Percentiles rank a stretch among this genome's conserved stretches.
Conservation (phyloP, 2,113 vertebrate species). For the Ranitomeya variabilis region DNA sequence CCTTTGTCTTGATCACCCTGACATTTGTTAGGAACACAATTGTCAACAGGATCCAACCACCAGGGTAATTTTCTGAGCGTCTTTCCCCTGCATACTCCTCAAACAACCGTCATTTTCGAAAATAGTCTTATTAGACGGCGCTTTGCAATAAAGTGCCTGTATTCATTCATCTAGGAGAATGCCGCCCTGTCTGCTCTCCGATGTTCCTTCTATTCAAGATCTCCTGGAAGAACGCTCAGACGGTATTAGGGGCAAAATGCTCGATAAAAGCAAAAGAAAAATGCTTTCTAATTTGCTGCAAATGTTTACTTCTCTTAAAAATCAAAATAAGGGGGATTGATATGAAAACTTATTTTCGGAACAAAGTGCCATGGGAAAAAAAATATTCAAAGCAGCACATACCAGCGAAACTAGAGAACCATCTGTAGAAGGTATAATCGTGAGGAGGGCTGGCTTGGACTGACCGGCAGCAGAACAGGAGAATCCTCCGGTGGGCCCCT, state of each 20-base stretch:
- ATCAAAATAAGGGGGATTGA: too few relatives aligned
- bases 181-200: neutral
- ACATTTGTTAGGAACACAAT: constrained; percentile 30
- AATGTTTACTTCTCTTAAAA: neutral
- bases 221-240: neutral
- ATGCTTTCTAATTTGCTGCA: neutral
- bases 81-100: neutral
- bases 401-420: too few relatives aligned
- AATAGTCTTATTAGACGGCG: constrained; percentile 30
- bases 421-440: too few relatives aligned
- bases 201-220: constrained; percentile 1
- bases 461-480: too few relatives aligned
- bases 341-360: too few relatives aligned
- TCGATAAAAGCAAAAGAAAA: neutral
- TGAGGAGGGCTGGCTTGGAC: too few relatives aligned
- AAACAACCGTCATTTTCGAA: constrained; percentile 38
- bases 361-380: too few relatives aligned
- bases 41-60: constrained; percentile 34
- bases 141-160: constrained; percentile 16
- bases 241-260: neutral
- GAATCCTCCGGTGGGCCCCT: too few relatives aligned
- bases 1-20: constrained; percentile 3
- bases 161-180: neutral
- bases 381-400: too few relatives aligned
- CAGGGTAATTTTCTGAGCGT: constrained; percentile 5